Percentiles rank a stretch among this genome's conserved stretches.
phyloP scores from a whole-genome alignment of 2,797 vertebrate species.

The Rhinoraja longicauda region DNA sequence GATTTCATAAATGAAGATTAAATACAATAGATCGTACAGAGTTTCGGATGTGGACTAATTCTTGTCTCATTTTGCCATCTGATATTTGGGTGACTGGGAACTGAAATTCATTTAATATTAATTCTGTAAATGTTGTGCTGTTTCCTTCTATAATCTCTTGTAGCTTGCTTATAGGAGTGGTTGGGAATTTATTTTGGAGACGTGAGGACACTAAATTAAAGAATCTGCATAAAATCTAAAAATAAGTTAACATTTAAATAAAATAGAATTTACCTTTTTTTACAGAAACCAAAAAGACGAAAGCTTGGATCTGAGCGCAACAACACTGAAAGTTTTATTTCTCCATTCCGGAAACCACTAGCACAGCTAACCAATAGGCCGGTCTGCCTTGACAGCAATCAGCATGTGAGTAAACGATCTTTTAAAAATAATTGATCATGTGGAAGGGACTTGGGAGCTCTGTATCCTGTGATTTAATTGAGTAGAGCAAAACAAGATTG shows the following conservation, averaged over 20 bases:
- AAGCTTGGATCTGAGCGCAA: conserved; percentile 49
- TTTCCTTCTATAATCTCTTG: background rate
- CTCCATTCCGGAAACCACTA: conserved; percentile 77
- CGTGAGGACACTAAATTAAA: background rate
- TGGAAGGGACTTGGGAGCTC: background rate
- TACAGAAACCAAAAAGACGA: conserved; percentile 64
- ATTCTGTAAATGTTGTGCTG: background rate
- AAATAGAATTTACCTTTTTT: background rate
- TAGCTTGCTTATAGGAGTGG: background rate
- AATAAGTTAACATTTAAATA: background rate
- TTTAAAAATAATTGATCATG: background rate
- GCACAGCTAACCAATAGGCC: conserved; percentile 62
- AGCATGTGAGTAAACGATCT: conserved; percentile 68
- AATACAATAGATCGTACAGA: too few relatives aligned
- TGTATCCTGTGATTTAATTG: background rate
- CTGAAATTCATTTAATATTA: background rate
- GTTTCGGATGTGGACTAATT: background rate
- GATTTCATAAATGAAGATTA: too few relatives aligned
- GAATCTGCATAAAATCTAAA: background rate
- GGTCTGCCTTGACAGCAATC: conserved; percentile 65
- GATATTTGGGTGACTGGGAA: background rate
- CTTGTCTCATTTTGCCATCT: background rate
- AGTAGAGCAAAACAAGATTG: background rate
- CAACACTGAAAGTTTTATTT: conserved; percentile 58
- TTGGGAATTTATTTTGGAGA: background rate